Evolutionary conservation across 2,113 vertebrate genomes (phyloP).

Genomic region (Xenus cinereus): DNA sequence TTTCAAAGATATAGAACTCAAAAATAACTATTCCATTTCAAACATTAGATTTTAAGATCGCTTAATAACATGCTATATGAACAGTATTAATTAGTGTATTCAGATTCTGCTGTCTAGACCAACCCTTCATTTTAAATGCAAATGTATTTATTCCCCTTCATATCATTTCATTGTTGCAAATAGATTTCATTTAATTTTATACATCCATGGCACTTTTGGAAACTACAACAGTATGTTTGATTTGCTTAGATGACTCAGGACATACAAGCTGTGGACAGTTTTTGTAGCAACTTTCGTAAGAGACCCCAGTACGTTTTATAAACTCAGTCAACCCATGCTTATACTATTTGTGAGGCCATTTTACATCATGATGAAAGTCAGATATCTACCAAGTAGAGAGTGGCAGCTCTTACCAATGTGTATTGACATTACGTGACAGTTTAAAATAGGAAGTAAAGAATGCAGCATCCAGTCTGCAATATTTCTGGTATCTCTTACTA

Average conservation of each 20-base stretch:
- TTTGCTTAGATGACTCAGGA: not conserved
- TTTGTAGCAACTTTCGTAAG: not conserved
- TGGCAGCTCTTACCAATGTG: not conserved
- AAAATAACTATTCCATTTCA: not conserved
- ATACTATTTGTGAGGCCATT: not conserved
- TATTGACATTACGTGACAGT: rapidly evolving
- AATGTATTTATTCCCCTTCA: not conserved
- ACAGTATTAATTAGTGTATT: not conserved
- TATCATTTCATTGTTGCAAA: not conserved
- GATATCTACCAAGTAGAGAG: not conserved
- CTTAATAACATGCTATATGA: not conserved
- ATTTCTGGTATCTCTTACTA: not conserved
- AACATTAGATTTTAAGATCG: not conserved
- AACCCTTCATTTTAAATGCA: not conserved
- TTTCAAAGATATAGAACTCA: not conserved
- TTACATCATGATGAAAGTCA: not conserved
- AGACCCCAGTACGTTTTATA: not conserved
- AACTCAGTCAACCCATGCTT: not conserved
- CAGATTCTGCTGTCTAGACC: not conserved
- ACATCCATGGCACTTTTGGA: not conserved
- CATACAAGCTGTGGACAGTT: not conserved
- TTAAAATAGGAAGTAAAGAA: not conserved
- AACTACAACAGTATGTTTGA: not conserved
- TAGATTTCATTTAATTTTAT: not conserved
- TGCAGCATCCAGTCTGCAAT: not conserved